These are phyloP conservation scores for Tachyglossus aculeatus DNA, from an alignment of 2,797 vertebrate genomes.

Conservation along the genomic window DNA sequence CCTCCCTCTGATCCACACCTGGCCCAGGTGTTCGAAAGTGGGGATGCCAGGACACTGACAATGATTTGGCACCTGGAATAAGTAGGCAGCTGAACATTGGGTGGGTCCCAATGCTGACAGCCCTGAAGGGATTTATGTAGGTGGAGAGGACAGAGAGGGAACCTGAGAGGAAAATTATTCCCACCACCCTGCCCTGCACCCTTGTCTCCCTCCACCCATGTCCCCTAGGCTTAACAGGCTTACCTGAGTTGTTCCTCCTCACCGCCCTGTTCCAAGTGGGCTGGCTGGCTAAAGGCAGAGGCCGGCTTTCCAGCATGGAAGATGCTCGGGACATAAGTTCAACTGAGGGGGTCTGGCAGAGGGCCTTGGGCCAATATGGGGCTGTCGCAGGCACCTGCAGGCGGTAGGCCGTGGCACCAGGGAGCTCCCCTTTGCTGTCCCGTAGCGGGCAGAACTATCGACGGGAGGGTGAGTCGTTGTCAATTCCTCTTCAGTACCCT, in stretches of 20 bases:
- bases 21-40: conserved; percentile 26
- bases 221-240: not conserved
- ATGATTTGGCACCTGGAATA: not conserved
- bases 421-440: not conserved
- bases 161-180: not conserved
- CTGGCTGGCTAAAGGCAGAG: not conserved
- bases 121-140: too few species aligned
- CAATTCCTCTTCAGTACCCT: too few species aligned
- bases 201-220: not conserved
- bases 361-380: not conserved
- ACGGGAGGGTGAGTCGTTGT: too few species aligned
- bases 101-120: not conserved
- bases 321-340: not conserved
- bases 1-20: conserved; percentile 9
- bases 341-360: fast-evolving
- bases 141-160: too few species aligned
- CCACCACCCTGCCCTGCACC: not conserved
- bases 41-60: not conserved
- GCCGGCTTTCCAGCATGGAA: not conserved
- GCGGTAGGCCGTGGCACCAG: not conserved
- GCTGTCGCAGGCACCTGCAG: not conserved
- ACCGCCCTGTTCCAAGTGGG: not conserved
- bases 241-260: conserved; percentile 45
- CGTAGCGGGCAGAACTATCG: conserved; percentile 20
- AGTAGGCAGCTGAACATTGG: not conserved